A percentile compares a stretch with the other conserved stretches of the same genome.
These are phyloP conservation scores for Euproctis similis DNA, from an alignment of 2,888 invertebrate species.

Conservation along the genomic window DNA sequence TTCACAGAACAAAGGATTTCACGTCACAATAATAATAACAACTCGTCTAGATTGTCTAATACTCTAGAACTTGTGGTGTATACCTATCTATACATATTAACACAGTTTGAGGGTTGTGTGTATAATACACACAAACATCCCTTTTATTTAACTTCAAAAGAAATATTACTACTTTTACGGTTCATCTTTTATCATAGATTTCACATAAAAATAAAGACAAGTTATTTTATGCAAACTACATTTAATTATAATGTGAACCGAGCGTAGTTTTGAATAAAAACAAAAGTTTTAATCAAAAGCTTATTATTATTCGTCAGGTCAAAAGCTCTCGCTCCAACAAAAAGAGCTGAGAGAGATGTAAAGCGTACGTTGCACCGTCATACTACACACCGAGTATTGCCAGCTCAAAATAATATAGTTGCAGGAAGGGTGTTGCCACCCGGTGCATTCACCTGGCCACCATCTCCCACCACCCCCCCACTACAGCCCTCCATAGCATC, in stretches of 20 bases:
- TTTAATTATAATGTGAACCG: neutral
- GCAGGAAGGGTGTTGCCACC: slow-evolving; percentile 19
- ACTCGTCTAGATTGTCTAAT: too few species aligned
- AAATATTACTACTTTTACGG: too few species aligned
- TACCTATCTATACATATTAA: too few species aligned
- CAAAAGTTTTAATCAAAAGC: slow-evolving; percentile 23
- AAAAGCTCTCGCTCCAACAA: slow-evolving; percentile 33
- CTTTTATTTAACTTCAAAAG: too few species aligned
- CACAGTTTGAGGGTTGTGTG: too few species aligned
- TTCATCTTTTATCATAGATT: too few species aligned
- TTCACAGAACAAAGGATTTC: too few species aligned
- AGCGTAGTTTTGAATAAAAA: neutral
- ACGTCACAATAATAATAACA: too few species aligned
- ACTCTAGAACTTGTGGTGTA: too few species aligned
- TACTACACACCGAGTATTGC: slow-evolving; percentile 27
- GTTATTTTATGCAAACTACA: neutral
- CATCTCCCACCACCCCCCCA: slow-evolving; percentile 23
- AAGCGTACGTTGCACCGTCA: slow-evolving; percentile 33
- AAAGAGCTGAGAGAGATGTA: slow-evolving; percentile 23
- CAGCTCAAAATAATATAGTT: slow-evolving; percentile 31
- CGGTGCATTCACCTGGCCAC: slow-evolving; percentile 49
- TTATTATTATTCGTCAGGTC: slow-evolving; percentile 19
- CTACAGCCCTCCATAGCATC: too few species aligned
- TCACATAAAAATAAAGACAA: too few species aligned
- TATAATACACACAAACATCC: too few species aligned